Percentiles rank a stretch among this genome's conserved stretches.
These are phyloP conservation scores for Globodera rostochiensis DNA, from an alignment of 1,140 invertebrate species.

Conservation along the genomic window DNA sequence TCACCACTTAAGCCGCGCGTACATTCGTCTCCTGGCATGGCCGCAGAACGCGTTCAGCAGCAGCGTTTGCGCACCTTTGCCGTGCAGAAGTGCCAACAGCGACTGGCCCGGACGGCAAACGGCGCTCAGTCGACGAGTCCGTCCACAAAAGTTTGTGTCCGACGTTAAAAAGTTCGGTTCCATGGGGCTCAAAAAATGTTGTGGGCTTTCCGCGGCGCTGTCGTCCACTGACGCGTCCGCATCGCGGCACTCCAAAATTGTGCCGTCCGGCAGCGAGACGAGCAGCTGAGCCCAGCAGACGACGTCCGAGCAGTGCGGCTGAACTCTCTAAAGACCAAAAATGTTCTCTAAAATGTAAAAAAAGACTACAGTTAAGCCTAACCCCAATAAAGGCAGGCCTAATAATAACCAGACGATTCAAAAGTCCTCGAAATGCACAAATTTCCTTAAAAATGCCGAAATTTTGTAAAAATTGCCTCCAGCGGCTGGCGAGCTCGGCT, in stretches of 20 bases:
- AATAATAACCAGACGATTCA: too few relatives aligned
- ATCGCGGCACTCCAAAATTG: conserved; percentile 19
- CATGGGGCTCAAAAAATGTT: neutral
- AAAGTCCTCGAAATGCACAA: too few relatives aligned
- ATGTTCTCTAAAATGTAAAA: neutral
- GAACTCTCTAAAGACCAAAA: neutral
- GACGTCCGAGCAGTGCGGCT: neutral
- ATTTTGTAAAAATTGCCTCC: neutral
- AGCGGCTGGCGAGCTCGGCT: neutral
- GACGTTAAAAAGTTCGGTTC: neutral
- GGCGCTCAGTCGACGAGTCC: neutral
- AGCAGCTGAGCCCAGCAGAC: conserved; percentile 17
- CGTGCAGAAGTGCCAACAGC: conserved; percentile 33
- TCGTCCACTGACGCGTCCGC: conserved; percentile 8
- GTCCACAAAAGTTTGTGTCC: neutral
- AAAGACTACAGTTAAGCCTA: too few relatives aligned
- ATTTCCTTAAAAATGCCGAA: conserved; percentile 8
- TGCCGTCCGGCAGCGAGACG: conserved; percentile 30
- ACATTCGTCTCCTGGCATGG: conserved; percentile 52
- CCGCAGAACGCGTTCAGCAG: conserved; percentile 57
- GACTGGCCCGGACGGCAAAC: neutral
- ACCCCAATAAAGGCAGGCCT: too few relatives aligned
- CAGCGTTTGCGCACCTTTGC: conserved; percentile 55
- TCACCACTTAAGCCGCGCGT: conserved; percentile 55
- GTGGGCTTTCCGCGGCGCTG: neutral